Evolutionary conservation across 2,113 vertebrate genomes (phyloP).

Genomic region (Leptobrachium ailaonicum): DNA sequence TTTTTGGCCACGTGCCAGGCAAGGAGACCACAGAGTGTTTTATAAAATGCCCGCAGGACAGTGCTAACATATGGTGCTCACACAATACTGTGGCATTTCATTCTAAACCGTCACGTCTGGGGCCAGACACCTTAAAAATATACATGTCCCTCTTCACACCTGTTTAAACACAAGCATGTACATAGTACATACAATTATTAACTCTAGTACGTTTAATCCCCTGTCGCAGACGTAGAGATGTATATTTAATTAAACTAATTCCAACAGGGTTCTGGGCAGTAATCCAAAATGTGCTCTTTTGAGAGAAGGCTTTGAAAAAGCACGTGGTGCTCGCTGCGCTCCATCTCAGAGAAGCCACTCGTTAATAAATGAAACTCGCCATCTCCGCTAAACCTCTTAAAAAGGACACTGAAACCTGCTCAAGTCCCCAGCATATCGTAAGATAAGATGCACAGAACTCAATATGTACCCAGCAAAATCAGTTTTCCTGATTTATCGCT

Average conservation of each 20-base stretch:
- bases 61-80: slow-evolving; percentile 40
- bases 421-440: no score
- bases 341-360: no score
- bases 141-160: slow-evolving; percentile 42
- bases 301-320: background rate
- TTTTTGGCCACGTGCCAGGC: slow-evolving; percentile 20
- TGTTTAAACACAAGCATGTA: slow-evolving; percentile 47
- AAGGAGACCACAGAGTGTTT: slow-evolving; percentile 37
- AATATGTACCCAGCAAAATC: no score
- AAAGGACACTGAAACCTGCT: no score
- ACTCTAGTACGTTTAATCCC: slow-evolving; percentile 37
- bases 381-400: no score
- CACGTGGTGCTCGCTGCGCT: background rate
- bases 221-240: slow-evolving; percentile 32
- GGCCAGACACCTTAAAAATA: slow-evolving; percentile 48
- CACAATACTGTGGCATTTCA: slow-evolving; percentile 41
- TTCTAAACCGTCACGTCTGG: slow-evolving; percentile 39
- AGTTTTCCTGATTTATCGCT: no score
- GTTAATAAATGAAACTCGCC: no score
- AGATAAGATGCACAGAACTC: no score
- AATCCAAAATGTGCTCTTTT: slow-evolving; percentile 20
- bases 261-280: slow-evolving; percentile 22
- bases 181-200: slow-evolving; percentile 34
- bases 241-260: slow-evolving; percentile 46
- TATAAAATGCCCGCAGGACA: slow-evolving; percentile 21